A percentile compares a stretch with the other conserved stretches of the same genome.
Conservation (phyloP, 2,113 vertebrate species). For the Nansenia antarctica region DNA sequence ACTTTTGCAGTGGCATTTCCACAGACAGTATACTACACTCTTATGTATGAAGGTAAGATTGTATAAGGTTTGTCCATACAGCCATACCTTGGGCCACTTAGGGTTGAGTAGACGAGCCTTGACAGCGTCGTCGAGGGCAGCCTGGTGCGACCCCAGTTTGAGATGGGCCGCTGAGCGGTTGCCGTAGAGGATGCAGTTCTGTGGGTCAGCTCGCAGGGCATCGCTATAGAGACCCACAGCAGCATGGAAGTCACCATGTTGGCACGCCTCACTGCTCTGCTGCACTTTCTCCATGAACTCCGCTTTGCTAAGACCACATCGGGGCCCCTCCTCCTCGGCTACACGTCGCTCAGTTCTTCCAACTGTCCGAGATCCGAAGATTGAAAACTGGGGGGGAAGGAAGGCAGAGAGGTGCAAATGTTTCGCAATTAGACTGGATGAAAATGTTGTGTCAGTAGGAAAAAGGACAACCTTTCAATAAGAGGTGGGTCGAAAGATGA, state of each 20-base stretch:
- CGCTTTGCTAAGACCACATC: conserved; percentile 83
- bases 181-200: conserved; percentile 97
- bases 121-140: conserved; percentile 88
- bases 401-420: neutral
- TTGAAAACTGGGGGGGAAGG: conserved; percentile 73
- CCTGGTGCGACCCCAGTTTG: conserved; percentile 87
- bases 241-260: conserved; percentile 87
- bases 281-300: conserved; percentile 97
- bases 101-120: conserved; percentile 90
- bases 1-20: neutral
- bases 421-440: neutral
- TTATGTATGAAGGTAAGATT: neutral
- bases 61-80: neutral
- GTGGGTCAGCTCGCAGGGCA: conserved; percentile 87
- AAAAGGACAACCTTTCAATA: neutral
- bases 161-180: conserved; percentile 92
- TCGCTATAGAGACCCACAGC: conserved; percentile 88
- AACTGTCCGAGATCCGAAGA: conserved; percentile 75
- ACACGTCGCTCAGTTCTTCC: conserved; percentile 58
- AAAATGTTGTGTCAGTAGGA: neutral
- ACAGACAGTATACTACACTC: neutral
- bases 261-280: conserved; percentile 94
- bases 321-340: conserved; percentile 60
- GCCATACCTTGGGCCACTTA: conserved; percentile 96
- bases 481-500: no score